Evolutionary conservation across 1,140 invertebrate genomes (phyloP).

Genomic region (Xylocopa sonorina): DNA sequence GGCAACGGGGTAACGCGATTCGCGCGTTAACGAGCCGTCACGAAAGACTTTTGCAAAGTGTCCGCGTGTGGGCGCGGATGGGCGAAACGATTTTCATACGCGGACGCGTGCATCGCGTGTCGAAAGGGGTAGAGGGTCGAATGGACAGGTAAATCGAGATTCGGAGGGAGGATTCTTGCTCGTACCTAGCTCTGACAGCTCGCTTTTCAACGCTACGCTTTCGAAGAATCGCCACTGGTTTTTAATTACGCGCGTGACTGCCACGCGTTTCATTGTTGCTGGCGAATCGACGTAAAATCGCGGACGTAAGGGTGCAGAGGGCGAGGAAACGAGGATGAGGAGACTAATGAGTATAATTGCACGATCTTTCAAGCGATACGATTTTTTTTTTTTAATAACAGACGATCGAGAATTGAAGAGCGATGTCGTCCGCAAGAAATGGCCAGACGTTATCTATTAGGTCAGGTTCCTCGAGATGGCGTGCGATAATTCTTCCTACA

Average conservation of each 20-base stretch:
- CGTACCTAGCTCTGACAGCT: slow-evolving; percentile 36
- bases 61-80: not conserved
- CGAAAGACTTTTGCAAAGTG: slow-evolving; percentile 56
- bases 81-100: slow-evolving; percentile 13
- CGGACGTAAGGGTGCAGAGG: too few species aligned
- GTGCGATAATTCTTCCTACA: too few species aligned
- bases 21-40: slow-evolving; percentile 65
- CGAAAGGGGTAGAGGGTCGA: slow-evolving; percentile 48
- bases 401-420: too few species aligned
- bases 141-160: slow-evolving; percentile 64
- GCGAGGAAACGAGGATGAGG: not conserved
- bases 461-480: not conserved
- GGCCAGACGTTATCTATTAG: not conserved
- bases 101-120: slow-evolving; percentile 20
- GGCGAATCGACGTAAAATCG: not conserved
- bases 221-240: slow-evolving; percentile 23
- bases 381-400: too few species aligned
- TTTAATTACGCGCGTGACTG: not conserved
- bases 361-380: too few species aligned
- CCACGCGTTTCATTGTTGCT: not conserved
- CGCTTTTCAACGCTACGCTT: slow-evolving; percentile 49
- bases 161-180: slow-evolving; percentile 38
- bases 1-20: slow-evolving; percentile 41
- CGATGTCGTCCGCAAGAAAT: not conserved
- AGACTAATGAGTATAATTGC: not conserved